Percentiles rank a stretch among this genome's conserved stretches.
Conservation (phyloP, 2,888 invertebrate species). For the Autographa pulchrina region DNA sequence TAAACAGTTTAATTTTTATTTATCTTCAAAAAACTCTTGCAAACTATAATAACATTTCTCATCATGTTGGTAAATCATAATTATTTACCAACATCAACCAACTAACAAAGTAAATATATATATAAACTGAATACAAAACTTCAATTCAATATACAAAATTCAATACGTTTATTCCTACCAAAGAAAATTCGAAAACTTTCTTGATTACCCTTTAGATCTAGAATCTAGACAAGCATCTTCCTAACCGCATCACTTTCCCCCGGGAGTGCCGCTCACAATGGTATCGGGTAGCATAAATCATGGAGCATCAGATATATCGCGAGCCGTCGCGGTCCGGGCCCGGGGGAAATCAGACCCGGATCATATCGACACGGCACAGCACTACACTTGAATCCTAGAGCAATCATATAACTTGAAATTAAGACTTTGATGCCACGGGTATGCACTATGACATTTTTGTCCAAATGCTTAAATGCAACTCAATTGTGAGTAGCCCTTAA, state of each 20-base stretch:
- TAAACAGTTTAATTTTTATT: too few species aligned
- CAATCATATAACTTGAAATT: slow-evolving; percentile 42
- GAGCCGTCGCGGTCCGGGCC: slow-evolving; percentile 21
- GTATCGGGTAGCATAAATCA: slow-evolving; percentile 39
- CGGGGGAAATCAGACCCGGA: slow-evolving; percentile 58
- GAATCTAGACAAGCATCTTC: background rate
- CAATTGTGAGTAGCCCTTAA: too few species aligned
- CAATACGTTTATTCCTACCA: background rate
- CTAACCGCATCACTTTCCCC: background rate
- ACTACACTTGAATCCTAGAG: slow-evolving; percentile 26
- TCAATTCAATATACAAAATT: background rate
- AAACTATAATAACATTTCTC: too few species aligned
- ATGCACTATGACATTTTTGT: background rate
- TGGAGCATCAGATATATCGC: slow-evolving; percentile 24
- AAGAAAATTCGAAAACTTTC: background rate
- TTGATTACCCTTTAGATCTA: background rate
- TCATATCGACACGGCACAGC: slow-evolving; percentile 21
- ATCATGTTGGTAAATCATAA: too few species aligned
- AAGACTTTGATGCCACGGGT: background rate
- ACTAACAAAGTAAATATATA: too few species aligned
- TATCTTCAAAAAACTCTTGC: too few species aligned
- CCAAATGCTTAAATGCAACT: too few species aligned
- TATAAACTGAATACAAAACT: too few species aligned
- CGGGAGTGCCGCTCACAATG: background rate
- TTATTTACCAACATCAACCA: too few species aligned